Percentiles rank a stretch among this genome's conserved stretches.
Conservation (phyloP, 2,113 vertebrate genomes). For the Gasterosteus nipponicus region DNA sequence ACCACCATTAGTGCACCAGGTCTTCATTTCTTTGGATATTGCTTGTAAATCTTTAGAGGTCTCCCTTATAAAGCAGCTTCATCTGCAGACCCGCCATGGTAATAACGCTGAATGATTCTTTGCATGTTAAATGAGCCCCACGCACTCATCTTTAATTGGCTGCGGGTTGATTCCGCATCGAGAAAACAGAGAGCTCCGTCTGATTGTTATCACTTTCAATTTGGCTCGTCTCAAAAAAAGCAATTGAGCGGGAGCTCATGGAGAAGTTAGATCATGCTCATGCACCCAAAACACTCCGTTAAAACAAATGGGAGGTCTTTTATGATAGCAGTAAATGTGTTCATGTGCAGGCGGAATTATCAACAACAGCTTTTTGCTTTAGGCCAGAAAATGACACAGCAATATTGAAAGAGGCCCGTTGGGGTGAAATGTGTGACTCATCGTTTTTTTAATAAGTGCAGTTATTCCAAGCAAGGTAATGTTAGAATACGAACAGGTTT, state of each 20-base stretch:
- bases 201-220: conserved; percentile 61
- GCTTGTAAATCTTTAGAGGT: conserved; percentile 9
- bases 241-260: conserved; percentile 39
- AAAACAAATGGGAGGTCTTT: neutral
- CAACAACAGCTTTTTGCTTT: conserved; percentile 3
- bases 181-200: conserved; percentile 20
- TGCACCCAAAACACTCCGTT: conserved; percentile 8
- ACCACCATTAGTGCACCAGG: neutral
- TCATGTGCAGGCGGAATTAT: neutral
- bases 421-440: too few relatives aligned
- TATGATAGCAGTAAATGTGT: neutral
- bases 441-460: too few relatives aligned
- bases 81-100: neutral
- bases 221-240: conserved; percentile 54
- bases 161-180: conserved; percentile 24
- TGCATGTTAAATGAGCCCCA: neutral
- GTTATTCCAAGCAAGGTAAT: too few relatives aligned
- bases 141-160: conserved; percentile 26
- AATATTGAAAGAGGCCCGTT: too few relatives aligned
- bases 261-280: conserved; percentile 21
- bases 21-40: conserved; percentile 20
- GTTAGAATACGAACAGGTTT: too few relatives aligned
- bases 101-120: conserved; percentile 17
- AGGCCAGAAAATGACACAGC: neutral
- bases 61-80: conserved; percentile 6